These are phyloP conservation scores for Gnathonemus echidnorhynchus DNA, from an alignment of 2,113 vertebrate species.

Conservation along the genomic window DNA sequence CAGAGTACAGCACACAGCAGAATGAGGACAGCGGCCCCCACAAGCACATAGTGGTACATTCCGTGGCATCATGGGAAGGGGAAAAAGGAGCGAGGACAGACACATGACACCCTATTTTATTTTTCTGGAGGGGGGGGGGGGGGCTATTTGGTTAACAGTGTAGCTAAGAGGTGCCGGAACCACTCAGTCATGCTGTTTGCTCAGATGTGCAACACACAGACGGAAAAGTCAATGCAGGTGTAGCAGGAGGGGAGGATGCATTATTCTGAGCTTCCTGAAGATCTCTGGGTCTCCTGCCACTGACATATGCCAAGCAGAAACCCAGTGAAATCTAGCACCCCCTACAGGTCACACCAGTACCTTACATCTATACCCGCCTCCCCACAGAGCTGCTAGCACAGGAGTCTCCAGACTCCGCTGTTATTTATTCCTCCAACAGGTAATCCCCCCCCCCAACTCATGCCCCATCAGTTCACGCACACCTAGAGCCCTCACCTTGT, in stretches of 20 bases:
- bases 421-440: background rate
- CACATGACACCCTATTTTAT: background rate
- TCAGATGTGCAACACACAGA: background rate
- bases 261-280: background rate
- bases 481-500: slow-evolving; percentile 48
- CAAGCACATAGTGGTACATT: background rate
- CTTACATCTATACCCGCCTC: background rate
- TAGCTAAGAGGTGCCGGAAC: background rate
- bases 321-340: background rate
- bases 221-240: background rate
- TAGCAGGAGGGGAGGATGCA: background rate
- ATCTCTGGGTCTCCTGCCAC: background rate
- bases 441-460: too few species aligned
- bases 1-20: background rate
- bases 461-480: background rate
- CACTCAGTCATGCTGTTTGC: background rate
- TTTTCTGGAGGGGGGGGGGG: background rate
- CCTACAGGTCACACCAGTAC: background rate
- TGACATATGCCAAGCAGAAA: background rate
- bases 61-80: background rate
- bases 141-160: background rate
- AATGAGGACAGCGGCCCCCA: background rate
- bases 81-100: background rate
- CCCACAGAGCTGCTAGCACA: background rate
- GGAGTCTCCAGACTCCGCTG: background rate